phyloP scores from a whole-genome alignment of 2,888 invertebrate species.

The Drosophila mulleri region DNA sequence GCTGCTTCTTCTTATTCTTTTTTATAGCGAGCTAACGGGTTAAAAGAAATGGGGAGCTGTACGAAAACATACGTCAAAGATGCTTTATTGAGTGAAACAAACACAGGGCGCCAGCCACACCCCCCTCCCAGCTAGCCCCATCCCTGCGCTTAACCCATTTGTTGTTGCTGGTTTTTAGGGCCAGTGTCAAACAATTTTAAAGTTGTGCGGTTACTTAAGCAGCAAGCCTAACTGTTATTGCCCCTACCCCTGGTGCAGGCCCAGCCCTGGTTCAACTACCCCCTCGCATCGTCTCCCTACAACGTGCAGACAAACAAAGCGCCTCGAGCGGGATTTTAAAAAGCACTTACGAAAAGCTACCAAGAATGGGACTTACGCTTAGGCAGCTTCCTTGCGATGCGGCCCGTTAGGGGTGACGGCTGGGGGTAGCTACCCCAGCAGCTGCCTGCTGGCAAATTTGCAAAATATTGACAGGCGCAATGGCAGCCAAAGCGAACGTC shows the following conservation, averaged over 20 bases:
- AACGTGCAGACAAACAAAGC: conserved; percentile 69
- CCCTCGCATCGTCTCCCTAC: too few relatives aligned
- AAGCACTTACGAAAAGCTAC: conserved; percentile 73
- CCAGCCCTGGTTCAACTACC: neutral
- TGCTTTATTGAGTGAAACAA: conserved; percentile 78
- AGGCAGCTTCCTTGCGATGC: conserved; percentile 1
- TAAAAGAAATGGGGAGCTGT: conserved; percentile 15
- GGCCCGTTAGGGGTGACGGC: neutral
- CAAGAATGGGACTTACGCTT: conserved; percentile 31
- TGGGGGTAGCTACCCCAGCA: neutral
- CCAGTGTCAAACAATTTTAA: conserved; percentile 71
- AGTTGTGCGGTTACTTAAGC: conserved; percentile 76
- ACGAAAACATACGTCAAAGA: conserved; percentile 70
- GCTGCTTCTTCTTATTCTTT: conserved; percentile 62
- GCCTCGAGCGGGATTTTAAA: conserved; percentile 75
- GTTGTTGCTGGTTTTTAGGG: conserved; percentile 7
- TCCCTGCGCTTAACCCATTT: neutral
- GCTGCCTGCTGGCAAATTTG: conserved; percentile 65
- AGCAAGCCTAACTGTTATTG: conserved; percentile 38
- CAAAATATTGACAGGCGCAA: conserved; percentile 72
- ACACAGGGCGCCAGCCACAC: conserved; percentile 19
- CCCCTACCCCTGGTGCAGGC: conserved; percentile 28
- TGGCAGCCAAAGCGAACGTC: conserved; percentile 31
- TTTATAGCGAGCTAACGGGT: conserved; percentile 34
- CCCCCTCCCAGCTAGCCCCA: neutral